Evolutionary conservation across 2,888 invertebrate genomes (phyloP).

Genomic region (Trimorus sp.): DNA sequence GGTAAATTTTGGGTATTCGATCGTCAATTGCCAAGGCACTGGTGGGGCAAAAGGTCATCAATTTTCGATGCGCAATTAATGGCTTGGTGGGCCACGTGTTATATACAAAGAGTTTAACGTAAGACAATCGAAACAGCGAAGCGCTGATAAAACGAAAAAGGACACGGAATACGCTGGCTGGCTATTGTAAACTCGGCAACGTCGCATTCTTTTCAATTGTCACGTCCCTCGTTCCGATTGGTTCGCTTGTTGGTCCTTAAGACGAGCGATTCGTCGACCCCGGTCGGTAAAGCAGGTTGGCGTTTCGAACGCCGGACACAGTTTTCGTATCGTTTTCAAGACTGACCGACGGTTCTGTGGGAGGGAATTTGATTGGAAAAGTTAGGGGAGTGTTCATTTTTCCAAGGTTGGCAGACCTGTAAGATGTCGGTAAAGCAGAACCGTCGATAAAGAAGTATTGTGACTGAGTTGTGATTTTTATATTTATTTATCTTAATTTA

Average conservation of each 20-base stretch:
- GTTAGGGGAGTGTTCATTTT: too few species aligned
- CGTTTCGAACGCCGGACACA: too few species aligned
- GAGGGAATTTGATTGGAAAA: too few species aligned
- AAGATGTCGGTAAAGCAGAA: too few species aligned
- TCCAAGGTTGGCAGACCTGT: too few species aligned
- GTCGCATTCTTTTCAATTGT: constrained; percentile 36
- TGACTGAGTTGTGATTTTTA: too few species aligned
- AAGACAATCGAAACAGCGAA: constrained; percentile 29
- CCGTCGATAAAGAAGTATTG: too few species aligned
- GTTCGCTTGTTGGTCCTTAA: not conserved
- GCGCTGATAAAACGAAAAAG: constrained; percentile 40
- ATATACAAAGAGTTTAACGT: constrained; percentile 35
- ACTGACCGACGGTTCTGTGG: too few species aligned
- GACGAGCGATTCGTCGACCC: too few species aligned
- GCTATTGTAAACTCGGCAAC: constrained; percentile 74
- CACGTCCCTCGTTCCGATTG: constrained; percentile 17
- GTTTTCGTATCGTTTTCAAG: too few species aligned
- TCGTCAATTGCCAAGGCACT: constrained; percentile 53
- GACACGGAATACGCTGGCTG: constrained; percentile 64
- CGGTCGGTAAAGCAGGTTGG: not conserved
- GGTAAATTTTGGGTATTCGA: constrained; percentile 27
- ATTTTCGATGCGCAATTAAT: constrained; percentile 55
- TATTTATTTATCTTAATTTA: too few species aligned
- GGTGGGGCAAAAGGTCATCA: constrained; percentile 63
- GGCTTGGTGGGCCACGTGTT: constrained; percentile 18